These are phyloP conservation scores for Anhinga anhinga DNA, from an alignment of 2,113 vertebrate species.

Conservation along the genomic window DNA sequence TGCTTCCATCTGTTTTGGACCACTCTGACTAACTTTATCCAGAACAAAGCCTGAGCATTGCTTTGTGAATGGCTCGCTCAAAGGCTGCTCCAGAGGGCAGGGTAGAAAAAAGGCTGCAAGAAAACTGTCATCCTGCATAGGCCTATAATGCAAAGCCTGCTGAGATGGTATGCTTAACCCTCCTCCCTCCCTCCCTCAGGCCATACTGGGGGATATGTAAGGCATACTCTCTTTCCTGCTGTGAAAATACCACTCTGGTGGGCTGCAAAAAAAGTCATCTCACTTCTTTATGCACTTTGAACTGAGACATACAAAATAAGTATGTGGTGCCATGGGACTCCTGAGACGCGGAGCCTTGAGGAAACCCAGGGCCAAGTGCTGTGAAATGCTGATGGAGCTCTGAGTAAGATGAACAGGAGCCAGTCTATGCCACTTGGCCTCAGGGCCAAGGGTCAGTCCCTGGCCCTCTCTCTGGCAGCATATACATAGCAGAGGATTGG, in stretches of 20 bases:
- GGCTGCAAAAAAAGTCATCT: background rate
- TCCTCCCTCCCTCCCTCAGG: slow-evolving; percentile 11
- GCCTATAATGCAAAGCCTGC: background rate
- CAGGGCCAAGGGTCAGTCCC: background rate
- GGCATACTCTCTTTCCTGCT: background rate
- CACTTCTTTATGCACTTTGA: slow-evolving; percentile 49
- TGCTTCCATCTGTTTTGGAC: background rate
- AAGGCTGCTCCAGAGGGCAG: background rate
- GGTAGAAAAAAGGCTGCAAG: background rate
- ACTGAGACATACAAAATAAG: background rate
- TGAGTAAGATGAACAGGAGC: background rate
- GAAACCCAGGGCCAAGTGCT: background rate
- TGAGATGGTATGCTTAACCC: background rate
- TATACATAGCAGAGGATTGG: background rate
- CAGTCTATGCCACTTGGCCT: background rate
- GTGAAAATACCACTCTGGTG: background rate
- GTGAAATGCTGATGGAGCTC: background rate
- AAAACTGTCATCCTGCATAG: background rate
- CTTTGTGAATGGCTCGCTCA: background rate
- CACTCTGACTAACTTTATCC: background rate
- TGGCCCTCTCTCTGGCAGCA: background rate
- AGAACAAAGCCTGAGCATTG: background rate
- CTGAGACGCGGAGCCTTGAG: background rate
- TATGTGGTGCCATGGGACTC: background rate
- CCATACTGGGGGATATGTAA: background rate